Conservation (phyloP, 2,113 vertebrate species). For the Pseudorhombus dupliciocellatus region DNA sequence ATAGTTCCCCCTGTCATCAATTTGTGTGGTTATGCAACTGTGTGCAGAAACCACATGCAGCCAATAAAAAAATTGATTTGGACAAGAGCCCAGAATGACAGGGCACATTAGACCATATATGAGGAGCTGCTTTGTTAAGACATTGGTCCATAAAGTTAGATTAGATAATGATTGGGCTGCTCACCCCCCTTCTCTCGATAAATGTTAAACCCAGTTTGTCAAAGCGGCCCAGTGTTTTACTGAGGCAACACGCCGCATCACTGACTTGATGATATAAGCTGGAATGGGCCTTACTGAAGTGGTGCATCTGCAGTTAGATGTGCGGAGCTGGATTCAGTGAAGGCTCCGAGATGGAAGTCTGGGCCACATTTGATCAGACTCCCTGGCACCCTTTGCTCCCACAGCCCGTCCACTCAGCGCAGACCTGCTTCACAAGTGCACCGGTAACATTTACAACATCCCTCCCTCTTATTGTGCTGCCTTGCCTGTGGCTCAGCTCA, state of each 20-base stretch:
- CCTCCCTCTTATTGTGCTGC: background rate
- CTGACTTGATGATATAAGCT: background rate
- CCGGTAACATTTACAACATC: background rate
- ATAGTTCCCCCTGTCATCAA: conserved; percentile 60
- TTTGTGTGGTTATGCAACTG: conserved; percentile 55
- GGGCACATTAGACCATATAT: conserved; percentile 31
- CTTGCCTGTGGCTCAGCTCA: background rate
- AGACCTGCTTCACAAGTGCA: conserved; percentile 17
- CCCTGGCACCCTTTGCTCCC: background rate
- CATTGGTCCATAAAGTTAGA: conserved; percentile 23
- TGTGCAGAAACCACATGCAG: conserved; percentile 56
- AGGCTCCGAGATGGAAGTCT: background rate
- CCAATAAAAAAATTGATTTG: conserved; percentile 66
- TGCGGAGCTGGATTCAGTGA: background rate
- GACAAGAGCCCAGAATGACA: conserved; percentile 48
- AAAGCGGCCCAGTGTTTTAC: background rate
- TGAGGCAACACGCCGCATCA: background rate
- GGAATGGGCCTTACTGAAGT: background rate
- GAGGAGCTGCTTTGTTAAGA: conserved; percentile 45
- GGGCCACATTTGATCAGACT: background rate
- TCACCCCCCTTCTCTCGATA: background rate
- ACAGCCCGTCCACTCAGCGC: background rate
- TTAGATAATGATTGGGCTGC: conserved; percentile 32
- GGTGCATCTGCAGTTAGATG: background rate
- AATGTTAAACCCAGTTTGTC: background rate